A percentile compares a stretch with the other conserved stretches of the same genome.
These are phyloP conservation scores for Crenichthys baileyi DNA, from an alignment of 2,797 vertebrate genomes.

Conservation along the genomic window DNA sequence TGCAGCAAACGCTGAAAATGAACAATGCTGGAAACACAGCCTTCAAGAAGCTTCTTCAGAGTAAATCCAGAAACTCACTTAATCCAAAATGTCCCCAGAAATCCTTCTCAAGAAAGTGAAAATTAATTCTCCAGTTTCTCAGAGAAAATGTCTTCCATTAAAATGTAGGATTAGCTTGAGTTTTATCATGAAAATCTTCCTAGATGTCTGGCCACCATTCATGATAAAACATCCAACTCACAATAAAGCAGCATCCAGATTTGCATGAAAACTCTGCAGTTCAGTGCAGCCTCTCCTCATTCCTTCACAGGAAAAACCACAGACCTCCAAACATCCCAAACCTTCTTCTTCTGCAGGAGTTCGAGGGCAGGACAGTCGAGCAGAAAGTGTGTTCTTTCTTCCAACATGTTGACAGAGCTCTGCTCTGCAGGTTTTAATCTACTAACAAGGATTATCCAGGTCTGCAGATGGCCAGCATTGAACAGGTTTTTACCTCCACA, in stretches of 20 bases:
- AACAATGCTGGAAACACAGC: no score
- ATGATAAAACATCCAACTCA: background rate
- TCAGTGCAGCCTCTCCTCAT: background rate
- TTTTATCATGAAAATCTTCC: background rate
- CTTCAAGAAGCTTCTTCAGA: background rate
- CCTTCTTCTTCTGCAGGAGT: background rate
- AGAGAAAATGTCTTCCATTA: background rate
- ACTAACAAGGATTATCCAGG: constrained; percentile 71
- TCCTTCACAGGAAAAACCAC: constrained; percentile 14
- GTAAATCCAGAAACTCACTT: background rate
- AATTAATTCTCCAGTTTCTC: background rate
- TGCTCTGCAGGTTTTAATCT: constrained; percentile 59
- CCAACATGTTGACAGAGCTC: constrained; percentile 9
- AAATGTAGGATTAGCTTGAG: background rate
- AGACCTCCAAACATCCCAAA: constrained; percentile 6
- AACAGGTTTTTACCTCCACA: constrained; percentile 52
- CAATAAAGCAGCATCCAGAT: background rate
- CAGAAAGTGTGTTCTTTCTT: background rate
- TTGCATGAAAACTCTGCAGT: background rate
- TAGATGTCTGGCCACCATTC: background rate
- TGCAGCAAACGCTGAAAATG: background rate
- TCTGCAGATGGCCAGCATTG: constrained; percentile 65
- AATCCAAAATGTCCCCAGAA: background rate
- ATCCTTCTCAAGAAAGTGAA: background rate
- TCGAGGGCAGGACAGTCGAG: background rate